Base-by-base conservation (phyloP, 2,797 vertebrate species). In the Enteromius treurensis region DNA sequence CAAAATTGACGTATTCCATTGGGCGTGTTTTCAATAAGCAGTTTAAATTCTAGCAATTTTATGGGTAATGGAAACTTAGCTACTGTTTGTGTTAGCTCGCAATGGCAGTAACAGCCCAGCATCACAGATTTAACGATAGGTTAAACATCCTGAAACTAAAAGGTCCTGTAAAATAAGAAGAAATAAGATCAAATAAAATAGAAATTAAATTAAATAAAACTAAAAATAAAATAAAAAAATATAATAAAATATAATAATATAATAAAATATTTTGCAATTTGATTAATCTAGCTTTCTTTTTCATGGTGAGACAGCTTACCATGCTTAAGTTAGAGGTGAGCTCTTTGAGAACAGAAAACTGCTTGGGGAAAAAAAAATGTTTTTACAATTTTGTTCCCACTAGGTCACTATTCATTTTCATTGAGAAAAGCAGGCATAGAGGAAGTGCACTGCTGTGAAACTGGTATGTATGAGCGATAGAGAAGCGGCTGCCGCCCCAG, bases 341-440 rank as follows among this genome's bases (percentile, higher is more conserved):
- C 26, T 49, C 15, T 29, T 73, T 15, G 2, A 23, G 37, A 9
- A 51, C 23, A 51, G 45, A 23, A 29, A 73, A 19, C 26, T 51
- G 32, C 13, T 37, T 58, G 74, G n/a, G 11, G 5, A 76, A 76
- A 40, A 62, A 1, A 17, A 49, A 17, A 0, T 58, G 51, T 76
- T n/a, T 23, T 26, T 42, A 42, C 51, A 77, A 60, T 11, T 23
- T 14, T 53, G 29, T 74, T 74, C 47, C 49, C 71, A 8, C 71
- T 21, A 34, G 29, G 71, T n/a, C 19, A 74, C 47, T 14, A 53
- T 74, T 74, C 2, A 53, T 21, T 74, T 74, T 53, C 47, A 73
- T 32, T 34, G 29, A 74, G 29, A 14, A 29, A 74, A 53, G 3
- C 5, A 1, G 10, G 10, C 2, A 1, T 34, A 21, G 10, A 11